Conservation (phyloP, 2,797 vertebrate species). For the Glyptemys insculpta region DNA sequence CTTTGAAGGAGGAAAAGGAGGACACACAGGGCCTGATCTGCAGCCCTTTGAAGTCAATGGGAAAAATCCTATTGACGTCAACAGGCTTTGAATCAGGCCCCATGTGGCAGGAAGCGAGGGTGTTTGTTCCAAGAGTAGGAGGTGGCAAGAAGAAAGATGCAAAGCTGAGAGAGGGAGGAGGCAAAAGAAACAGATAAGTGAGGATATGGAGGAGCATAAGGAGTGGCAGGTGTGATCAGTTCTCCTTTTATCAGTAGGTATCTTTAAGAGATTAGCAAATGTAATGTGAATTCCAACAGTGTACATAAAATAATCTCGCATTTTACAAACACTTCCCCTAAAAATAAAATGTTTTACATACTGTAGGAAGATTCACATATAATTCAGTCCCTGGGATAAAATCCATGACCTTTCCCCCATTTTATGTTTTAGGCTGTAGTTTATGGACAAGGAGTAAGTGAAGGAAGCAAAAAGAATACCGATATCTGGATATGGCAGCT, state of each 20-base stretch:
- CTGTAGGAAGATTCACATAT: conserved; percentile 14
- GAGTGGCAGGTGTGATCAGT: conserved; percentile 70
- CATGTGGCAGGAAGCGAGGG: conserved; percentile 48
- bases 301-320: conserved; percentile 40
- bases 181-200: conserved; percentile 61
- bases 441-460: conserved; percentile 86
- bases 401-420: not conserved
- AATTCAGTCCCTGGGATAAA: conserved; percentile 9
- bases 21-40: not conserved
- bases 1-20: not conserved
- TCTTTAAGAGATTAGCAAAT: conserved; percentile 67
- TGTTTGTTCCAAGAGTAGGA: conserved; percentile 61
- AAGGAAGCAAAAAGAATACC: conserved; percentile 72
- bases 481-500: conserved; percentile 96
- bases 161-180: conserved; percentile 66
- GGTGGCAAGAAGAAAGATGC: conserved; percentile 44
- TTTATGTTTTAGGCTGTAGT: conserved; percentile 80
- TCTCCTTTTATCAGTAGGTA: conserved; percentile 68
- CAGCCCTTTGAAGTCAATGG: not conserved
- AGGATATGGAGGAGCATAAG: conserved; percentile 63
- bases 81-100: conserved; percentile 39
- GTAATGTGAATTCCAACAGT: conserved; percentile 59
- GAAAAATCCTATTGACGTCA: conserved; percentile 28
- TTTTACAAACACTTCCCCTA: conserved; percentile 20
- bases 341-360: conserved; percentile 37